These are phyloP conservation scores for Dromius quadrimaculatus DNA, from an alignment of 2,888 invertebrate genomes.

Conservation along the genomic window DNA sequence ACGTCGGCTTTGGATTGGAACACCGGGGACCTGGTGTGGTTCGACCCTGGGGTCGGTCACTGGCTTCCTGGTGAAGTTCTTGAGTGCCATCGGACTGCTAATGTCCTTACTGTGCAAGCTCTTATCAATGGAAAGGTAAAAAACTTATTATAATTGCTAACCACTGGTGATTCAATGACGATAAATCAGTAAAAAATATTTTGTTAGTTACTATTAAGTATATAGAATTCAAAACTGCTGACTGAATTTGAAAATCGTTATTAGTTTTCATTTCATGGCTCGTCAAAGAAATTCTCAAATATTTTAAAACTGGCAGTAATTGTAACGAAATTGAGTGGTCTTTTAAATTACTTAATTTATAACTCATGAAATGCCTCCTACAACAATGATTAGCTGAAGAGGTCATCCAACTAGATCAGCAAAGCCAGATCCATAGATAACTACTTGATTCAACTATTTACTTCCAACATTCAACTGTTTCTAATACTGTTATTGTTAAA, in stretches of 20 bases:
- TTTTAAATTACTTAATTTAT: too few species aligned
- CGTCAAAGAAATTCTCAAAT: too few species aligned
- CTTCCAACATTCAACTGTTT: not conserved
- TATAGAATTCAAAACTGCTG: too few species aligned
- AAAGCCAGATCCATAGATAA: constrained; percentile 2
- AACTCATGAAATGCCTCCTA: too few species aligned
- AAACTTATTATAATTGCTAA: too few species aligned
- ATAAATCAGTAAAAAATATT: too few species aligned
- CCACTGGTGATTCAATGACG: too few species aligned
- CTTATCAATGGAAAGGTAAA: constrained; percentile 87
- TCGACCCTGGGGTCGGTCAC: constrained; percentile 91
- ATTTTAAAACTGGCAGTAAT: too few species aligned
- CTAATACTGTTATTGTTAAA: constrained; percentile 1
- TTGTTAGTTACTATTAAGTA: too few species aligned
- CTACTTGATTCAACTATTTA: not conserved
- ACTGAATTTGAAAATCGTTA: too few species aligned
- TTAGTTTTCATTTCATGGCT: too few species aligned
- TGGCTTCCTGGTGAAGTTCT: constrained; percentile 91
- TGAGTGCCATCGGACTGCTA: constrained; percentile 90
- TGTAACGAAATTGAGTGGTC: too few species aligned
- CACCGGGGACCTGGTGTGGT: constrained; percentile 93
- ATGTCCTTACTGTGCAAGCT: constrained; percentile 90
- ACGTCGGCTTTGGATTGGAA: constrained; percentile 71
- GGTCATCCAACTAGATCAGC: not conserved
- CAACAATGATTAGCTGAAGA: not conserved